Percentiles rank a stretch among this genome's conserved stretches.
These are phyloP conservation scores for Picathartes gymnocephalus DNA, from an alignment of 2,113 vertebrate genomes.

Conservation along the genomic window DNA sequence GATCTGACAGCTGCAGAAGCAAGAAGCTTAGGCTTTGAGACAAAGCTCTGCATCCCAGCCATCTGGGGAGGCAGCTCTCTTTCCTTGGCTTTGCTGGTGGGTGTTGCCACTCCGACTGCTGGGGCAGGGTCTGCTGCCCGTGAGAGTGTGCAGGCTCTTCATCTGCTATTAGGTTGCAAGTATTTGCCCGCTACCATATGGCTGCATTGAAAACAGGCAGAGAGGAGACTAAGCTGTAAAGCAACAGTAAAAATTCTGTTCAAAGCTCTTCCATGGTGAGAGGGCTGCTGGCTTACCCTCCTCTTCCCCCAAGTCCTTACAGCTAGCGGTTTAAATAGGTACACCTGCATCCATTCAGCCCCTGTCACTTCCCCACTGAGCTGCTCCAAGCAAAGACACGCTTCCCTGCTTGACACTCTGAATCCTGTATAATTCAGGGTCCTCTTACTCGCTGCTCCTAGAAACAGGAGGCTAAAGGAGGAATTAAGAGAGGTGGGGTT, in stretches of 20 bases:
- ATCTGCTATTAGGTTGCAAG: not conserved
- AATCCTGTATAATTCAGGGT: not conserved
- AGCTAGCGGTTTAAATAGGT: not conserved
- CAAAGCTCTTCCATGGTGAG: not conserved
- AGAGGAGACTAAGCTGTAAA: conserved; percentile 24
- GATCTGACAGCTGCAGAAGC: conserved; percentile 29
- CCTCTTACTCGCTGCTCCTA: not conserved
- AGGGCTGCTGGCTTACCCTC: not conserved
- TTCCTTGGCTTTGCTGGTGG: not conserved
- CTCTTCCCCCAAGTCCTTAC: not conserved
- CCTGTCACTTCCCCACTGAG: not conserved
- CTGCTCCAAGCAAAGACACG: not conserved
- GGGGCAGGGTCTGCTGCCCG: not conserved
- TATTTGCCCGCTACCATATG: conserved; percentile 18
- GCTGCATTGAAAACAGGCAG: not conserved
- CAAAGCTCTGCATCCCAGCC: not conserved
- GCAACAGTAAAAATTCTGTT: not conserved
- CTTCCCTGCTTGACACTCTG: not conserved
- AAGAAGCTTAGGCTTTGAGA: not conserved
- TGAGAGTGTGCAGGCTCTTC: not conserved
- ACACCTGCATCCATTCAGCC: not conserved
- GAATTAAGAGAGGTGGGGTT: not conserved
- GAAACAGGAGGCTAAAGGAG: not conserved
- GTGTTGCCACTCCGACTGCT: not conserved
- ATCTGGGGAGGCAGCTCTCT: conserved; percentile 21